A percentile compares a stretch with the other conserved stretches of the same genome.
Conservation (phyloP, 2,797 vertebrate genomes). For the Limnodromus scolopaceus region DNA sequence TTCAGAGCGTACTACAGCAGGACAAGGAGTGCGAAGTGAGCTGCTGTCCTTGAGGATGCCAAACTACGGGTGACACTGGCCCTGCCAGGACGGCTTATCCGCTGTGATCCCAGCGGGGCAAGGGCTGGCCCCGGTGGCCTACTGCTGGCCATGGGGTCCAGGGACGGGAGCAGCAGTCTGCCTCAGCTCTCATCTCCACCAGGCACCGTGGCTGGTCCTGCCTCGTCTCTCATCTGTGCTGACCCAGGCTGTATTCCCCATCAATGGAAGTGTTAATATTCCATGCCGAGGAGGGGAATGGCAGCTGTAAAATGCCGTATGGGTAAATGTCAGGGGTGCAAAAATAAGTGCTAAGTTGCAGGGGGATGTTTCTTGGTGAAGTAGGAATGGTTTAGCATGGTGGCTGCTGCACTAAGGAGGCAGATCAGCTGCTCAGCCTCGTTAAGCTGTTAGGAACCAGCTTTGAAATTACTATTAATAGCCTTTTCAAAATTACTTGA, state of each 20-base stretch:
- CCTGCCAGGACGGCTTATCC: background rate
- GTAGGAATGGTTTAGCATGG: background rate
- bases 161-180: accelerated
- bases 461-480: background rate
- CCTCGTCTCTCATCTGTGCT: accelerated
- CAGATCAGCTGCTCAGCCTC: background rate
- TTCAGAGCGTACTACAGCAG: background rate
- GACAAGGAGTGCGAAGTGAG: background rate
- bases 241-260: background rate
- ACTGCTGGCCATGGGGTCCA: background rate
- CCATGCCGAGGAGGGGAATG: background rate
- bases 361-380: background rate
- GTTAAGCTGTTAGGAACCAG: background rate
- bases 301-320: background rate
- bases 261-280: background rate
- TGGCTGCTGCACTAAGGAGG: background rate
- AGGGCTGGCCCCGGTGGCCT: accelerated
- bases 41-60: background rate
- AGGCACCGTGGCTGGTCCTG: background rate
- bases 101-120: accelerated
- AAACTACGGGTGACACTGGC: background rate
- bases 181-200: background rate
- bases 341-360: background rate
- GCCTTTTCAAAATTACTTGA: background rate
- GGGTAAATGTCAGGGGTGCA: constrained; percentile 5